Evolutionary conservation across 2,797 vertebrate species (phyloP), one percentile per base, ranked within the genome.

Genomic region (Pampus argenteus): DNA sequence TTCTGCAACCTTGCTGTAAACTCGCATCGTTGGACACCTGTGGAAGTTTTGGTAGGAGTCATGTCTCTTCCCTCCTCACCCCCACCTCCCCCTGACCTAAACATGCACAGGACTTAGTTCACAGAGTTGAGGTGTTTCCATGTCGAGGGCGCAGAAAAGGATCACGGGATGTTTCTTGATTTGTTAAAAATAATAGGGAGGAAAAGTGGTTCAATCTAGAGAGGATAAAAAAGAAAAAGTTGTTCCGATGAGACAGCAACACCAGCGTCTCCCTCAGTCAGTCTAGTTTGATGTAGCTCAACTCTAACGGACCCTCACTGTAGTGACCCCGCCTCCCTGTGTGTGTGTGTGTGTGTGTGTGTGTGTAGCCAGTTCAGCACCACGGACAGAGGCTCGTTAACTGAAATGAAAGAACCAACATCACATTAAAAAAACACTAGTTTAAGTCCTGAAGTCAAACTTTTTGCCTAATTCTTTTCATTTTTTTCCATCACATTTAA

Each of bases 251-350:
- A 45, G 52, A 56, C 40, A 50, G 28, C 40, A 45, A 18, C 62
- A 36, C 48, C 34, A 40, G 34, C 36, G 31, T 22, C 58, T 28
- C 34, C 56, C 25, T 28, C 44, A 52, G 45, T n/a, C 7, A 3
- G 10, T 68, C 18, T 15, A 15, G 34, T 38, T 50, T 10, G 51
- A 11, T 71, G 9, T 0, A 14, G 48, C 68, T 59, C 47, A 56
- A 23, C 65, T 74, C 17, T 54, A 52, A 18, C 3, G 1, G 6
- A 26, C 44, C 50, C 20, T 26, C 42, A 63, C 31, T 71, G 64
- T 34, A 48, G 20, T 71, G 22, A 66, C 47, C 67, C 79, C 79
- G 57, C 87, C 83, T 60, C 18, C 45, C 5, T 44, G 51, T n/a
- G 36, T 34, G 29, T 64, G 59, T 50, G 54, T 48, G 45, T 40